Evolutionary conservation across 2,797 vertebrate species (phyloP), one percentile per base, ranked within the genome.

Genomic region (Artibeus lituratus): DNA sequence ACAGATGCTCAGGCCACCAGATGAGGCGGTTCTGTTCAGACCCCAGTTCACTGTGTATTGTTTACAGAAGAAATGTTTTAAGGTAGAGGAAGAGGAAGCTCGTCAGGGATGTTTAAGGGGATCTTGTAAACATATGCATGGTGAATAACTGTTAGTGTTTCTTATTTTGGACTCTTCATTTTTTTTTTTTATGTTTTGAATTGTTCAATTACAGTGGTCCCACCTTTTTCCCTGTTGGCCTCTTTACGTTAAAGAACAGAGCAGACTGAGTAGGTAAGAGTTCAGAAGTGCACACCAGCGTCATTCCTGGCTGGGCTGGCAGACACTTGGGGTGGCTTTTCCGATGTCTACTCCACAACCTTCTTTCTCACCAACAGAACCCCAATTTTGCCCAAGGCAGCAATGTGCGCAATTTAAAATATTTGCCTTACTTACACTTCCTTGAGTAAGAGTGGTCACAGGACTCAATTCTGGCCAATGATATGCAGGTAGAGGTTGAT

Each of bases 111-210:
- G 90, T 96, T 92, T 92, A 94, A 81, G 62, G 19, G 53, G n/a
- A 65, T 94, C 90, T 35, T 91, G 42, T 96, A 97, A 97, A 95
- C 65, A 96, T 89, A 80, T 91, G 59, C 59, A 53, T 96, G 91
- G 42, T 39, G 49, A 44, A 39, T 49, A 65, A 85, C n/a, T 49
- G 35, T 76, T 85, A 51, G 9, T 92, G 77, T 89, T 95, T 95
- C 35, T 89, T 65, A 70, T 95, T 74, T 26, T 11, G 39, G n/a
- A 26, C 26, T 83, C 47, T 87, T 82, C 67, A 35, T 86, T 93
- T 77, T 87, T 59, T 5, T 29, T 29, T 59, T 59, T 59, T 59
- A 59, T 57, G 55, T 57, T 57, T 57, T 57, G 9, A 57, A 26
- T 29, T 29, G 57, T 29, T 59, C 57, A 59, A 29, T 59, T 59